Conservation (phyloP, 2,888 invertebrate species). For the Lasioglossum vierecki region DNA sequence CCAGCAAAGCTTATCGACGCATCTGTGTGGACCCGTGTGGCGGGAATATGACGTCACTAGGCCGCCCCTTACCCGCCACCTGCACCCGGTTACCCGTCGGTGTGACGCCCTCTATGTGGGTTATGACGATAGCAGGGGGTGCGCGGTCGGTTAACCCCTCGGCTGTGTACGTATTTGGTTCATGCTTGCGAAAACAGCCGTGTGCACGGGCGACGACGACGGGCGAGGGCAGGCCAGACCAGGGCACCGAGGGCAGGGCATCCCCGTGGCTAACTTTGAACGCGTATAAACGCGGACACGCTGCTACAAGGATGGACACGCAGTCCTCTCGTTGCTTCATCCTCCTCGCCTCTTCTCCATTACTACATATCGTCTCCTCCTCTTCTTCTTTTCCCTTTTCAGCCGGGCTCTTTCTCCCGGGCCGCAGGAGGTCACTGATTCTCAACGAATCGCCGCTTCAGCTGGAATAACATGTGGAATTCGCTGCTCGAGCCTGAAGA, state of each 20-base stretch:
- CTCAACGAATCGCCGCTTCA: constrained; percentile 35
- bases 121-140: constrained; percentile 79
- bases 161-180: constrained; percentile 69
- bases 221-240: constrained; percentile 2
- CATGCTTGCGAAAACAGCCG: constrained; percentile 64
- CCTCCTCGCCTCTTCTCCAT: neutral
- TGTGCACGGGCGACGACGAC: neutral
- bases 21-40: constrained; percentile 64
- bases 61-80: constrained; percentile 26
- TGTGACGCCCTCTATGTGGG: constrained; percentile 82
- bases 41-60: constrained; percentile 74
- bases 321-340: neutral
- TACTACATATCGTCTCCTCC: neutral
- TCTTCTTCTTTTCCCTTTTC: neutral
- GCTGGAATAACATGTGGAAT: constrained; percentile 22
- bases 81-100: constrained; percentile 59
- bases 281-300: constrained; percentile 30
- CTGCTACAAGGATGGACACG: neutral
- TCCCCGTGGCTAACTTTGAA: constrained; percentile 48
- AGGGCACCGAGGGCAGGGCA: constrained; percentile 20
- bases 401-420: neutral
- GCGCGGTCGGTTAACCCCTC: constrained; percentile 76
- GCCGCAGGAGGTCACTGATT: constrained; percentile 42
- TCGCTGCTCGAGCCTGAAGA: constrained; percentile 12
- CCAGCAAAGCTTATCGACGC: constrained; percentile 71